Evolutionary conservation across 2,113 vertebrate genomes (phyloP), one percentile per base, ranked within the genome.

Genomic region (Anolis carolinensis): DNA sequence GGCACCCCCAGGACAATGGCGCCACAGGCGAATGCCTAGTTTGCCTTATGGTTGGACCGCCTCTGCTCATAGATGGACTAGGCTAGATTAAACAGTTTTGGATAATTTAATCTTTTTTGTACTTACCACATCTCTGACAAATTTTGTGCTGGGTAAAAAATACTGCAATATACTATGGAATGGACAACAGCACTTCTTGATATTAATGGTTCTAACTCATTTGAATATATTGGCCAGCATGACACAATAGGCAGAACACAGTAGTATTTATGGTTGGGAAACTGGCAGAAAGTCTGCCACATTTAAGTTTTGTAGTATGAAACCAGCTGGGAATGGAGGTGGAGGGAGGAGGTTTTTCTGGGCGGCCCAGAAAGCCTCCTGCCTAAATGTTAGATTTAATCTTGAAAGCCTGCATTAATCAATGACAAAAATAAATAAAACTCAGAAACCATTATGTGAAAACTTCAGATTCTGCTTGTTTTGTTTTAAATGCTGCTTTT

Each of bases 391-490:
- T 59, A 59, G 55, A 59, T 25, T 13, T 48, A 25, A 13, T 9
- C 39, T 59, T 59, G 39, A 86, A 70, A 14, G 70, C 30, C 18
- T 72, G 32, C 82, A 83, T 75, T 65, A 1, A 75, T 44, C 48
- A 55, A 30, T 30, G 25, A 82, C 18, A 76, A 39, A 0, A 39
- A 79, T 32, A 13, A 85, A 84, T 78, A 84, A 67, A 91, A 59
- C 55, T 59, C 55, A 59, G 55, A 59, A 59, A 88, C 81, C 55
- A 74, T 79, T 77, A 79, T 81, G 21, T 79, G 55, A 86, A 65
- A 70, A 55, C 83, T 32, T 74, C 65, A 76, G 44, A 80, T 70
- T 74, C 84, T 81, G 55, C 81, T 91, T 83, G 79, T 27, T 74
- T 65, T 68, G 65, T 68, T 68, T 2, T 39, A 86, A 86, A 62